Percentiles rank a stretch among this genome's conserved stretches.
phyloP scores from a whole-genome alignment of 2,113 vertebrate species.

The Apodemus sylvaticus region DNA sequence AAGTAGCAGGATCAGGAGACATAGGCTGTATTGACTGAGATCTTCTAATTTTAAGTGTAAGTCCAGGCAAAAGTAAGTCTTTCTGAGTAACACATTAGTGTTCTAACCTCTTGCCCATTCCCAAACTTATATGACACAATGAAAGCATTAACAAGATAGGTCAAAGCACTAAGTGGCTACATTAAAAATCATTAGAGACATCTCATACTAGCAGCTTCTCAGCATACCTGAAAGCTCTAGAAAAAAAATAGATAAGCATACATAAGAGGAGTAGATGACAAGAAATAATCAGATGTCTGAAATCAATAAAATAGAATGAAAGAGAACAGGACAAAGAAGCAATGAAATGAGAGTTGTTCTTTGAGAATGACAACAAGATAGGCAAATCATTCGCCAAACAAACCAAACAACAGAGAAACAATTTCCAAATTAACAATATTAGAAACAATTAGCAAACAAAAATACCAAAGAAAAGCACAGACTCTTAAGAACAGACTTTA shows the following conservation, averaged over 20 bases:
- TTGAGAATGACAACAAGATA: not conserved
- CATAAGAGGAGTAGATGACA: not conserved
- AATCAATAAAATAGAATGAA: not conserved
- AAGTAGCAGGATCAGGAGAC: too few species aligned
- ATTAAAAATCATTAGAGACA: not conserved
- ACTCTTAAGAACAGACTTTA: not conserved
- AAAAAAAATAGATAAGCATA: not conserved
- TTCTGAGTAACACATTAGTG: not conserved
- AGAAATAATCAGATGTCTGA: not conserved
- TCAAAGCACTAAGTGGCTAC: not conserved
- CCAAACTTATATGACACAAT: not conserved
- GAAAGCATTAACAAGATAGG: not conserved
- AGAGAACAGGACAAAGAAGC: not conserved
- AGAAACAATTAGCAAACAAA: not conserved
- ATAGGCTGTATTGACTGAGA: too few species aligned
- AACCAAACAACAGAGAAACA: not conserved
- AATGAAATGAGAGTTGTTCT: not conserved
- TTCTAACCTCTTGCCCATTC: not conserved
- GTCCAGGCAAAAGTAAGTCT: not conserved
- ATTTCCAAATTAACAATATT: not conserved
- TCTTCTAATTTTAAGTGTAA: not conserved
- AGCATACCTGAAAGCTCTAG: not conserved
- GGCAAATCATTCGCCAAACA: not conserved
- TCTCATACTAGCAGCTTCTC: not conserved
- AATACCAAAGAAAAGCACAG: too few species aligned